Evolutionary conservation across 1,140 invertebrate genomes (phyloP).

Genomic region (Drosophila ironensis): DNA sequence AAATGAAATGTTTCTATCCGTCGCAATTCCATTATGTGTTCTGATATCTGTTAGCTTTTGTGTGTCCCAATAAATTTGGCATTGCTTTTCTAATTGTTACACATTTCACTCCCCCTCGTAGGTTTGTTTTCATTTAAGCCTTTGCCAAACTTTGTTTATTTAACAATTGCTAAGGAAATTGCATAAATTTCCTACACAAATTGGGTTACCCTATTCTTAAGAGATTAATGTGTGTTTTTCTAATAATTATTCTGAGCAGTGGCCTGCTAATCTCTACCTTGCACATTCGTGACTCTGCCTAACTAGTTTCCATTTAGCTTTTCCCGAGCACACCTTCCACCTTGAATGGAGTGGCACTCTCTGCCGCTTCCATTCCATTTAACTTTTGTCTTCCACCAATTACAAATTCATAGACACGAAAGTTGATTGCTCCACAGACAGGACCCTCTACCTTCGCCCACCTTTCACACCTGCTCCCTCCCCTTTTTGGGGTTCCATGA

Average conservation of each 20-base stretch:
- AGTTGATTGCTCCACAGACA: constrained; percentile 35
- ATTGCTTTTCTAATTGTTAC: constrained; percentile 22
- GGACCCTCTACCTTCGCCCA: constrained; percentile 4
- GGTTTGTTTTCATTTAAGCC: neutral
- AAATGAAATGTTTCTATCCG: constrained; percentile 26
- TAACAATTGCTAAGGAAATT: no score
- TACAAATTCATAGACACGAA: constrained; percentile 50
- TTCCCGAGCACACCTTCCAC: neutral
- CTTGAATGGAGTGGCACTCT: constrained; percentile 8
- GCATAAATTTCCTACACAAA: no score
- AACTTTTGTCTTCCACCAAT: constrained; percentile 19
- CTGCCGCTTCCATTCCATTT: constrained; percentile 22
- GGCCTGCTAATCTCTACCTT: no score
- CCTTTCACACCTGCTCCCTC: constrained; percentile 3
- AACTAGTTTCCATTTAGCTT: neutral
- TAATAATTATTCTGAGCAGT: no score
- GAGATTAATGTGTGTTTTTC: no score
- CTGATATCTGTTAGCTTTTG: neutral
- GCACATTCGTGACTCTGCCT: no score
- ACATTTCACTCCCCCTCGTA: neutral
- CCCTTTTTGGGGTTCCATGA: constrained; percentile 15
- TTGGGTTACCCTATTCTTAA: no score
- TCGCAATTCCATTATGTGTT: neutral
- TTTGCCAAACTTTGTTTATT: no score
- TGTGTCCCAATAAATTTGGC: constrained; percentile 24